phyloP scores from a whole-genome alignment of 1,140 invertebrate species.

The Pseudomyrmex concolor region DNA sequence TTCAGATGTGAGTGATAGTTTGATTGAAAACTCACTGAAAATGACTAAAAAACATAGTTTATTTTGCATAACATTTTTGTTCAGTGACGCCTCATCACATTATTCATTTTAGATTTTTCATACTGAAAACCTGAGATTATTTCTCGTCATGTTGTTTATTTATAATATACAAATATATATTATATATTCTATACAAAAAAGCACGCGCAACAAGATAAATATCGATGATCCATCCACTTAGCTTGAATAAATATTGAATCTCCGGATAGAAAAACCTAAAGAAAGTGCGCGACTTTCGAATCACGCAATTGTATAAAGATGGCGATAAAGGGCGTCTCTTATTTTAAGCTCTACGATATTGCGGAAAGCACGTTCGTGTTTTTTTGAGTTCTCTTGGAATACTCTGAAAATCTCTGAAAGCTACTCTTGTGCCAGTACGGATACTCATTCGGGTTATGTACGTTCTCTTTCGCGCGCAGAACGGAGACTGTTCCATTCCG shows the following conservation, averaged over 20 bases:
- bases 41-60: no score
- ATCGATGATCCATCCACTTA: slow-evolving; percentile 39
- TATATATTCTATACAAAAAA: background rate
- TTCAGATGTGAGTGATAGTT: no score
- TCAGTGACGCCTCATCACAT: no score
- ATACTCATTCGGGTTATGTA: background rate
- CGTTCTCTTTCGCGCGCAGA: background rate
- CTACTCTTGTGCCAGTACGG: no score
- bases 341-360: background rate
- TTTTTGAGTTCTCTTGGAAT: no score
- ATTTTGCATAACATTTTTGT: no score
- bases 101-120: no score
- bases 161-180: no score
- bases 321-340: background rate
- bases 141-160: no score
- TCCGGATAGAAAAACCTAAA: slow-evolving; percentile 4
- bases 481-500: background rate
- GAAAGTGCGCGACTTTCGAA: background rate
- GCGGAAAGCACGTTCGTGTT: no score
- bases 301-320: background rate
- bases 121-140: no score
- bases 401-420: background rate
- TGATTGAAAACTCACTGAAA: no score
- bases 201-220: slow-evolving; percentile 3
- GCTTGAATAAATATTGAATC: slow-evolving; percentile 41